A percentile compares a stretch with the other conserved stretches of the same genome.
phyloP scores from a whole-genome alignment of 2,888 invertebrate species.

The Ommatoiulus sabulosus region DNA sequence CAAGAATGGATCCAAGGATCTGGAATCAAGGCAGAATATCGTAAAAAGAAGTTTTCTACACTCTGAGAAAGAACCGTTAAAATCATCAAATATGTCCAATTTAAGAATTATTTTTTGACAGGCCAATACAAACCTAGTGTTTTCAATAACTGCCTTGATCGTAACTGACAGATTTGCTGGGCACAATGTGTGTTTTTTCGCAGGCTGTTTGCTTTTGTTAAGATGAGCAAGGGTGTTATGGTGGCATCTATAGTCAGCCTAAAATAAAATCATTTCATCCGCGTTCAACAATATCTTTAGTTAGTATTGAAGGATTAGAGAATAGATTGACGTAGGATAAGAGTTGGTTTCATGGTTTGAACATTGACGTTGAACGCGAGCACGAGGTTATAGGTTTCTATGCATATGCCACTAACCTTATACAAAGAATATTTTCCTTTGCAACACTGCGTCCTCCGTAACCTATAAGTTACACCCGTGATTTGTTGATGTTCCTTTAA shows the following conservation, averaged over 20 bases:
- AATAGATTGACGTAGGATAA: no score
- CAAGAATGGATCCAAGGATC: constrained; percentile 20
- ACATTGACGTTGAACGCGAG: no score
- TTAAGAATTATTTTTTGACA: neutral
- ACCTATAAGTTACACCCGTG: constrained; percentile 36
- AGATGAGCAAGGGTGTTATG: constrained; percentile 46
- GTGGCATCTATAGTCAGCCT: constrained; percentile 50
- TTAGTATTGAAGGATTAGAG: no score
- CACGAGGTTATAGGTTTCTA: no score
- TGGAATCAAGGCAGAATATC: neutral
- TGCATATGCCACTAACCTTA: neutral
- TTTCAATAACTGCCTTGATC: constrained; percentile 35
- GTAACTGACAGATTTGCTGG: constrained; percentile 47
- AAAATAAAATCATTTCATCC: neutral
- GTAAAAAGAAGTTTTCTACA: neutral
- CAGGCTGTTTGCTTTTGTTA: constrained; percentile 50
- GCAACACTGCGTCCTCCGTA: constrained; percentile 28
- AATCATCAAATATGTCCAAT: no score
- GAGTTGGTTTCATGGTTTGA: no score
- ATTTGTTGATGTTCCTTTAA: constrained; percentile 47
- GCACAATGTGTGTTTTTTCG: constrained; percentile 49
- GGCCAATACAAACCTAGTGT: neutral
- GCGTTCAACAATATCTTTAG: no score
- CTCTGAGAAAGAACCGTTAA: neutral
- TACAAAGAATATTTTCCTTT: constrained; percentile 47